Percentiles rank a stretch among this genome's conserved stretches.
These are phyloP conservation scores for Heliconius eleuchia DNA, from an alignment of 1,140 invertebrate species.

Conservation along the genomic window DNA sequence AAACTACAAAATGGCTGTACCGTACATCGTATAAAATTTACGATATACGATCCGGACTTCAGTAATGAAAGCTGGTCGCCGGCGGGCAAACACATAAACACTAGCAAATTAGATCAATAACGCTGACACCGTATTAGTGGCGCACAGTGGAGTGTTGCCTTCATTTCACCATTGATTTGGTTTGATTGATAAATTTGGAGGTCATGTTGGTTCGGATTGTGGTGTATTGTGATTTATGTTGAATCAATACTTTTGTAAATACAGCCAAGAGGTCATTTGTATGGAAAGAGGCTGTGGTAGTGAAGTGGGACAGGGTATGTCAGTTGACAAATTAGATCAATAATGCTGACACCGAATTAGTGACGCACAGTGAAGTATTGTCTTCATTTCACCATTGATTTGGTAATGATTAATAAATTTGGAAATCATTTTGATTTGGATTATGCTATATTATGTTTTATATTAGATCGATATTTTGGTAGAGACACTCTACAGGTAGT, in stretches of 20 bases:
- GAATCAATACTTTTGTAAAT: no score
- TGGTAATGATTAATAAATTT: not conserved
- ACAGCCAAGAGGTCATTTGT: no score
- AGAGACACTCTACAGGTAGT: no score
- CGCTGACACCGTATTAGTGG: conserved; percentile 25
- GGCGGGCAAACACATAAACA: conserved; percentile 35
- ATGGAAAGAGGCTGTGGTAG: no score
- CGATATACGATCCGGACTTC: conserved; percentile 22
- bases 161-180: not conserved
- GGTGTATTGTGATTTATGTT: not conserved
- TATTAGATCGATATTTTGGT: no score
- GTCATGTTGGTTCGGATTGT: no score
- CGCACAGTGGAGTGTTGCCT: not conserved
- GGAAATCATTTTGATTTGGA: no score
- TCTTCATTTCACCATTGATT: not conserved
- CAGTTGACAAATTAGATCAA: conserved; percentile 26
- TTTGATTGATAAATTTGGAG: not conserved
- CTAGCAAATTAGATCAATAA: conserved; percentile 34
- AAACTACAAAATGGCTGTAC: conserved; percentile 26
- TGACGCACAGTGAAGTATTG: not conserved
- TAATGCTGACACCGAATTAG: conserved; percentile 29
- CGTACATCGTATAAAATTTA: conserved; percentile 22
- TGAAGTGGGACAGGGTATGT: no score
- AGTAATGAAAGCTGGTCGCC: conserved; percentile 33
- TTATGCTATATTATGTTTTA: no score